Conservation (phyloP, 2,113 vertebrate species). For the Cebus imitator region DNA sequence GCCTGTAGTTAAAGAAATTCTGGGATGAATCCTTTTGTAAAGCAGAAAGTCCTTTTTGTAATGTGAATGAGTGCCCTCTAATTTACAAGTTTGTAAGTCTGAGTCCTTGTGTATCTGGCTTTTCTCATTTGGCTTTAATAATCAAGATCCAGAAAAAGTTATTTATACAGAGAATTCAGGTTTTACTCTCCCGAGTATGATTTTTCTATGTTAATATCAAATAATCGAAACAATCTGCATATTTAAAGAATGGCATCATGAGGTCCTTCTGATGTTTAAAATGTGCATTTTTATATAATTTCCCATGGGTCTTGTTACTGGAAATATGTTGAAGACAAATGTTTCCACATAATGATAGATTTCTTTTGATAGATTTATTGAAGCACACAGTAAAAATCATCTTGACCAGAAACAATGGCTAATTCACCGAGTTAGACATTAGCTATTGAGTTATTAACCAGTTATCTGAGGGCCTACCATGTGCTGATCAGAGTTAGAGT, state of each 20-base stretch:
- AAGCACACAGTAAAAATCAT: constrained; percentile 4
- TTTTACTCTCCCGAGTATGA: constrained; percentile 5
- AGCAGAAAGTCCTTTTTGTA: constrained; percentile 16
- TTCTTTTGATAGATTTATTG: constrained; percentile 42
- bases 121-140: constrained; percentile 42
- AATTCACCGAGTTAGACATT: background rate
- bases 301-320: constrained; percentile 21
- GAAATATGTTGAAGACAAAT: constrained; percentile 1
- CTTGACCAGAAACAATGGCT: background rate
- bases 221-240: constrained; percentile 25
- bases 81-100: constrained; percentile 47
- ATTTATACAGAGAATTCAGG: background rate
- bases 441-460: constrained; percentile 17
- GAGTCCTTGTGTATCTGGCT: background rate
- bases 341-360: constrained; percentile 1
- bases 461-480: background rate
- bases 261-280: constrained; percentile 24
- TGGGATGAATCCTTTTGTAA: constrained; percentile 36
- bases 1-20: constrained; percentile 32
- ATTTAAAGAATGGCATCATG: constrained; percentile 40
- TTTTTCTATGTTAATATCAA: constrained; percentile 48
- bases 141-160: constrained; percentile 18
- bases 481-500: background rate
- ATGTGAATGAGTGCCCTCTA: constrained; percentile 45
- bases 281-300: constrained; percentile 22